These are phyloP conservation scores for Neopelma chrysocephalum DNA, from an alignment of 2,797 vertebrate species.

Conservation along the genomic window DNA sequence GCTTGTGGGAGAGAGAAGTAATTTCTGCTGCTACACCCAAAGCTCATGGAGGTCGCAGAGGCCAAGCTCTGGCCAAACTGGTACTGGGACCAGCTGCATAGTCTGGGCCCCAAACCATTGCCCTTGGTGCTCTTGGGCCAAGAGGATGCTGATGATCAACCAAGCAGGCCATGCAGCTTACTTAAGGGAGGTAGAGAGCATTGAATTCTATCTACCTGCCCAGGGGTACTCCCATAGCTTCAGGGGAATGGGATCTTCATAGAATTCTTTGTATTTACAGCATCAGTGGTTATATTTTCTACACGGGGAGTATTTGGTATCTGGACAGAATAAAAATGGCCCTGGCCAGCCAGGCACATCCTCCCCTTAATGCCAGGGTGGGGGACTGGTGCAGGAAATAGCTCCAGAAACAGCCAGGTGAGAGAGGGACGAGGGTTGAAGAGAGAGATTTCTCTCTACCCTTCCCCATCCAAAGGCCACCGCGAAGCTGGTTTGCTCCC, in stretches of 20 bases:
- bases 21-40: not conserved
- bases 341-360: not conserved
- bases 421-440: fast-evolving
- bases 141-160: not conserved
- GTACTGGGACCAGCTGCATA: not conserved
- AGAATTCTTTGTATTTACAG: not conserved
- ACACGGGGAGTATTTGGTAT: not conserved
- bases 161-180: not conserved
- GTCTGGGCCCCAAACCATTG: no score
- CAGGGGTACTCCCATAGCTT: not conserved
- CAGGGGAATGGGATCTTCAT: not conserved
- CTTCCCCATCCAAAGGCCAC: not conserved
- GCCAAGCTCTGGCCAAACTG: not conserved
- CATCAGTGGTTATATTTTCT: not conserved
- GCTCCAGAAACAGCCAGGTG: not conserved
- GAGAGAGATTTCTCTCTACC: not conserved
- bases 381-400: not conserved
- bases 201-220: not conserved
- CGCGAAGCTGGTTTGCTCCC: fast-evolving
- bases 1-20: not conserved
- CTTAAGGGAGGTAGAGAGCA: not conserved
- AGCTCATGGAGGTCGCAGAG: fast-evolving
- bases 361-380: not conserved
- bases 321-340: fast-evolving
- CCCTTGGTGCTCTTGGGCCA: not conserved